phyloP scores from a whole-genome alignment of 37 sponge, comb jelly and placozoan genomes.

The Bolinopsis microptera region DNA sequence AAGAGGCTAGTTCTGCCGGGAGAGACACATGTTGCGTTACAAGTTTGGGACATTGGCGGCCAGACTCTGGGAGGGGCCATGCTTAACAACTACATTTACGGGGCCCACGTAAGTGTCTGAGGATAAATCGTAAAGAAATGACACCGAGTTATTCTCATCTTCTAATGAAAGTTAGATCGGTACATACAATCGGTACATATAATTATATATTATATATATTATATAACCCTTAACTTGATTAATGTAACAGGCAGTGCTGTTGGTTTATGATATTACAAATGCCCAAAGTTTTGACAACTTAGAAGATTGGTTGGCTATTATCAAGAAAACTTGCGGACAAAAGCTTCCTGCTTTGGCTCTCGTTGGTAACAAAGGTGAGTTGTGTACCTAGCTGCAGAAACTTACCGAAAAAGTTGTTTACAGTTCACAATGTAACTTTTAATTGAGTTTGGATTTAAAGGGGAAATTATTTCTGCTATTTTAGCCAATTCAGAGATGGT shows the following conservation, averaged over 20 bases:
- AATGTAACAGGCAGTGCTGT: conserved; percentile 73
- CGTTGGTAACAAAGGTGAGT: conserved; percentile 90
- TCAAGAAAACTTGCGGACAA: conserved; percentile 70
- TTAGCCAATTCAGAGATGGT: too few species aligned
- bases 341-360: conserved; percentile 76
- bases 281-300: conserved; percentile 90
- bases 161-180: background rate
- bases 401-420: background rate
- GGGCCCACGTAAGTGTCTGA: conserved; percentile 77
- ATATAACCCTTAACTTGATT: background rate
- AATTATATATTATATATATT: conserved; percentile 14
- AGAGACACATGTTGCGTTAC: conserved; percentile 76
- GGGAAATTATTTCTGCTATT: too few species aligned
- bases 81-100: conserved; percentile 92
- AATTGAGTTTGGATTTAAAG: too few species aligned
- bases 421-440: too few species aligned
- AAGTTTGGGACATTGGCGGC: conserved; percentile 99
- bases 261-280: conserved; percentile 97
- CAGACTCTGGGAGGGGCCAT: conserved; percentile 93
- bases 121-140: background rate
- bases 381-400: background rate
- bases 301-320: conserved; percentile 85
- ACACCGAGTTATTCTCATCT: background rate
- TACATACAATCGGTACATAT: background rate
- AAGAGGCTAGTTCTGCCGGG: conserved; percentile 81